Percentiles rank a stretch among this genome's conserved stretches.
These are phyloP conservation scores for Malachius bipustulatus DNA, from an alignment of 2,888 invertebrate genomes.

Conservation along the genomic window DNA sequence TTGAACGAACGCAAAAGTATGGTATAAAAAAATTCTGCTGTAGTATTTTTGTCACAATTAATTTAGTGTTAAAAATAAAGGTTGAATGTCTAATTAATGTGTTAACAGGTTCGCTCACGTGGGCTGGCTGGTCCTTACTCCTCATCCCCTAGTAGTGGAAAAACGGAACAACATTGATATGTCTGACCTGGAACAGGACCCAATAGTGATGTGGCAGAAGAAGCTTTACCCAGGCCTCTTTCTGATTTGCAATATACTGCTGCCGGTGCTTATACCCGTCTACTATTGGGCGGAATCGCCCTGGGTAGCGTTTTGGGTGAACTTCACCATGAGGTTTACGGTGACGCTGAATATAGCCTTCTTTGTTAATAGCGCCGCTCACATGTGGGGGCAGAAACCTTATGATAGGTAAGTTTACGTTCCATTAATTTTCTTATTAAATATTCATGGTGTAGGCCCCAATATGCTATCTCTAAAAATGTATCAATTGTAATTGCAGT, in stretches of 20 bases:
- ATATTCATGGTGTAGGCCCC: no score
- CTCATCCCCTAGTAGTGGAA: slow-evolving; percentile 65
- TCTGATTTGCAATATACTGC: slow-evolving; percentile 53
- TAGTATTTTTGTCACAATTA: no score
- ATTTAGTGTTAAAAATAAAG: no score
- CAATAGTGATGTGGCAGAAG: slow-evolving; percentile 66
- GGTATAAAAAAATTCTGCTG: no score
- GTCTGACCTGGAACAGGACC: slow-evolving; percentile 59
- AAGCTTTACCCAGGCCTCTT: slow-evolving; percentile 62
- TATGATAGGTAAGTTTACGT: slow-evolving; percentile 63
- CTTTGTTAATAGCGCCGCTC: slow-evolving; percentile 90
- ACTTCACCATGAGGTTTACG: slow-evolving; percentile 73
- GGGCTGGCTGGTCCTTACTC: slow-evolving; percentile 80
- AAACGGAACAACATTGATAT: slow-evolving; percentile 56
- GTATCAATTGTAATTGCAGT: no score
- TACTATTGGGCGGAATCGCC: slow-evolving; percentile 74
- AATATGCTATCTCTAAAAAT: no score
- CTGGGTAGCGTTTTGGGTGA: slow-evolving; percentile 70
- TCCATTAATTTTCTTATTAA: no score
- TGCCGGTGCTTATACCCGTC: slow-evolving; percentile 69
- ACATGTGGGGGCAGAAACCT: slow-evolving; percentile 85
- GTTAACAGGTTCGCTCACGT: slow-evolving; percentile 89
- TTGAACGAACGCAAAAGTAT: no score
- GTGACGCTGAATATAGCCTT: slow-evolving; percentile 83
- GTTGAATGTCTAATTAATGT: no score